Evolutionary conservation across 2,888 invertebrate species (phyloP).

Genomic region (Polylopha cassiicola): DNA sequence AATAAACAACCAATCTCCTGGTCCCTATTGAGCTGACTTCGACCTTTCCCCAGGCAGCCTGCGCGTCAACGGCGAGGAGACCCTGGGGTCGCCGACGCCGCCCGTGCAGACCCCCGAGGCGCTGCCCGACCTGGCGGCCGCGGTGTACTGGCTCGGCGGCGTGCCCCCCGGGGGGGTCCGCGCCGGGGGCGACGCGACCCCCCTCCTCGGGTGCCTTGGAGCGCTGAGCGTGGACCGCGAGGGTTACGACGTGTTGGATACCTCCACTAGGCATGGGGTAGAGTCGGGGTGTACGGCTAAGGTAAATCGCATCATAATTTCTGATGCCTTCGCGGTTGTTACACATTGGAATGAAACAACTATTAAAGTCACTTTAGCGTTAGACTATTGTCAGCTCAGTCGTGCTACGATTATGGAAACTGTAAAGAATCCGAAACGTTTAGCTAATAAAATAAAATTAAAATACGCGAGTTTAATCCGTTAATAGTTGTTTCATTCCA

Average conservation of each 20-base stretch:
- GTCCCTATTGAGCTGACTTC: conserved; percentile 10
- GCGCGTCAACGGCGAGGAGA: conserved; percentile 83
- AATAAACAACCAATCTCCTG: background rate
- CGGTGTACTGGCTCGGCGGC: conserved; percentile 90
- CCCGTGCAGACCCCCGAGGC: conserved; percentile 75
- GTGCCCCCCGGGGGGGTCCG: conserved; percentile 81
- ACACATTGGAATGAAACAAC: too few species aligned
- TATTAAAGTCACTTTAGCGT: too few species aligned
- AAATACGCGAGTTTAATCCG: too few species aligned
- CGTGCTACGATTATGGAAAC: too few species aligned
- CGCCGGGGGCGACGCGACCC: conserved; percentile 46
- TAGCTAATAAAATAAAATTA: too few species aligned
- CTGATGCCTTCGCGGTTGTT: too few species aligned
- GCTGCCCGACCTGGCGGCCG: conserved; percentile 82
- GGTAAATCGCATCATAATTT: conserved; percentile 55
- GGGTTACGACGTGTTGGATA: conserved; percentile 80
- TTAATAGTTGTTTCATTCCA: too few species aligned
- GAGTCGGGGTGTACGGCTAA: conserved; percentile 84
- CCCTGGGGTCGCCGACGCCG: conserved; percentile 80
- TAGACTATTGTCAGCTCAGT: too few species aligned
- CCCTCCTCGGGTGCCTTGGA: conserved; percentile 85
- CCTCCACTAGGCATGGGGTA: conserved; percentile 81
- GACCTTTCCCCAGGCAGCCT: conserved; percentile 73
- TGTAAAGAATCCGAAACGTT: too few species aligned
- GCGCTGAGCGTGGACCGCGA: conserved; percentile 80